A percentile compares a stretch with the other conserved stretches of the same genome.
These are phyloP conservation scores for Dipodomys stephensi DNA, from an alignment of 2,113 vertebrate species.

Conservation along the genomic window DNA sequence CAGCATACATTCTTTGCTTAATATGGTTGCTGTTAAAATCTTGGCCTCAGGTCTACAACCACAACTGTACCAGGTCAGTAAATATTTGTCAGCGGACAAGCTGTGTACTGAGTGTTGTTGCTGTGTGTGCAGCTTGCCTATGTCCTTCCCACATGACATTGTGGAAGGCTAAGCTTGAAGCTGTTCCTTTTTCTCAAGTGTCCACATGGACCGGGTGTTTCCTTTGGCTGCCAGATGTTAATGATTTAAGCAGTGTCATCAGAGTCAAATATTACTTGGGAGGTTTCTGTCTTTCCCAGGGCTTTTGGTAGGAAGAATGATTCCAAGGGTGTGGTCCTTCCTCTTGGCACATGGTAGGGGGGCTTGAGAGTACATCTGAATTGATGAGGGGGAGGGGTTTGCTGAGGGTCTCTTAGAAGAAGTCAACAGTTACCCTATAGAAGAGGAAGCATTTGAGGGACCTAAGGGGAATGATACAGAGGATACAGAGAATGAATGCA, in stretches of 20 bases:
- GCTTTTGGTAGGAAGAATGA: slow-evolving; percentile 13
- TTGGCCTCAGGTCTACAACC: background rate
- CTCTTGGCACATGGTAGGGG: background rate
- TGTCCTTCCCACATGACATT: background rate
- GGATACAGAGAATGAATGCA: no score
- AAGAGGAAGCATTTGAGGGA: background rate
- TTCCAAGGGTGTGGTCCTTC: background rate
- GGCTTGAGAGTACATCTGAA: background rate
- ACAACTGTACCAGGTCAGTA: slow-evolving; percentile 27
- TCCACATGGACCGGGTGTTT: slow-evolving; percentile 41
- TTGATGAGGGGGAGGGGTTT: accelerated
- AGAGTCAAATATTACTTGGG: slow-evolving; percentile 63
- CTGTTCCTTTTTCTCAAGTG: slow-evolving; percentile 32
- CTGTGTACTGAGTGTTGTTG: background rate
- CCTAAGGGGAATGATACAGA: background rate
- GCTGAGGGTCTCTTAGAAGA: background rate
- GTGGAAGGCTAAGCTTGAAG: background rate
- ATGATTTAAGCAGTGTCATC: slow-evolving; percentile 68
- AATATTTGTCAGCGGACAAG: slow-evolving; percentile 6
- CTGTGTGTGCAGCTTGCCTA: background rate
- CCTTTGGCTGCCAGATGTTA: slow-evolving; percentile 33
- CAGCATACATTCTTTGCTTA: background rate
- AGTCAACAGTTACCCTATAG: background rate
- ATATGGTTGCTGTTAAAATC: background rate
- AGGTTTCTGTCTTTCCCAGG: slow-evolving; percentile 18